Base-by-base conservation (phyloP, 2,113 vertebrate genomes). In the Petrocephalus microphthalmus region DNA sequence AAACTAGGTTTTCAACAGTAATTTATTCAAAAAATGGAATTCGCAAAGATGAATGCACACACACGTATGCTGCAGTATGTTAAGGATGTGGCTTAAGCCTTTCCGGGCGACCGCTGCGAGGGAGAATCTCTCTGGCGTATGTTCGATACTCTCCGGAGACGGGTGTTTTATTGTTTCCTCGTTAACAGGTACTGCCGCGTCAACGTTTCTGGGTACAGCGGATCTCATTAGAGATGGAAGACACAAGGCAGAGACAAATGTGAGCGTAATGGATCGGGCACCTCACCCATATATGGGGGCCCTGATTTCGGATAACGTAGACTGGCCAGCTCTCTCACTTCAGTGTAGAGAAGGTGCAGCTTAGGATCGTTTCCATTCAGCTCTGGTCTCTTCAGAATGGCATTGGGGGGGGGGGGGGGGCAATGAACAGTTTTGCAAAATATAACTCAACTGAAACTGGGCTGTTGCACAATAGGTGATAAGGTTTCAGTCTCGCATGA, bases 51-150 rank as follows among this genome's bases (percentile, higher is more conserved):
- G 11, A 56, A 86, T 45, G 54, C 53, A 90, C 84, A 88, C 82
- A 56, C 88, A 91, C 89, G 87, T 85, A 84, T 85, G 89, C 67
- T 88, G 84, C 88, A 67, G 90, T 25, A 92, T 89, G 87, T 90
- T 91, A 90, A 92, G 93, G 91, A 74, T 89, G 94, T 93, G 88
- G 90, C 85, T 90, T 95, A 93, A 94, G 94, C 93, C 93, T 89
- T 90, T 92, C 87, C 0, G 67, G 90, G 84, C 87, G 92, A 91
- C 92, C 90, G 82, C 90, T 89, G 90, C 92, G 93, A 93, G 92
- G 89, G 92, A 89, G 94, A 94, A 94, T 94, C 93, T 94, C 92
- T 90, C 89, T 91, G 89, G 91, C 91, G 90, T 88, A 91, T 89
- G 91, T 20, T 86, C 33, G 20, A 60, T 90, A 92, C 37, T 81